Percentiles rank a stretch among this genome's conserved stretches.
phyloP scores from a whole-genome alignment of 1,140 invertebrate genomes.

The Caenorhabditis tropicalis region DNA sequence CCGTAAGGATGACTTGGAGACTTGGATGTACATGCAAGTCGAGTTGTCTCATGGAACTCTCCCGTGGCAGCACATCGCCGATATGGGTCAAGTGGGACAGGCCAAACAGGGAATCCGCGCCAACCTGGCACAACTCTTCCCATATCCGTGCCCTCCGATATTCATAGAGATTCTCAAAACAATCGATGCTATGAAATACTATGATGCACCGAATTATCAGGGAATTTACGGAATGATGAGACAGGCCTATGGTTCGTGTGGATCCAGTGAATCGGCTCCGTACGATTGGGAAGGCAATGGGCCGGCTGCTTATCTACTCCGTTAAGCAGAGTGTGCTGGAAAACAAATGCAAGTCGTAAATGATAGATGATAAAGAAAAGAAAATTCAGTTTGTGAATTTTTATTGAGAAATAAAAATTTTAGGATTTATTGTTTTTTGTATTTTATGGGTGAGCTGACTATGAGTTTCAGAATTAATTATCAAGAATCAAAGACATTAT shows the following conservation, averaged over 20 bases:
- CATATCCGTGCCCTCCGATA: neutral
- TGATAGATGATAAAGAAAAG: no score
- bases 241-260: neutral
- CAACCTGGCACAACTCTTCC: neutral
- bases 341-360: neutral
- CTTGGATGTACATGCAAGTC: conserved; percentile 49
- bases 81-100: neutral
- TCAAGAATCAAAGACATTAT: no score
- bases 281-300: conserved; percentile 36
- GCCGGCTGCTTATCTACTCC: neutral
- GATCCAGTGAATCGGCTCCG: neutral
- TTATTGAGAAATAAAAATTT: no score
- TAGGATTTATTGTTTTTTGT: no score
- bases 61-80: conserved; percentile 35
- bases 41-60: conserved; percentile 16
- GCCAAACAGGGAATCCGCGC: neutral
- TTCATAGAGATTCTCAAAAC: conserved; percentile 26
- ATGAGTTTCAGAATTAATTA: no score
- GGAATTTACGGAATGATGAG: neutral
- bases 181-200: conserved; percentile 20
- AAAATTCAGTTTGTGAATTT: no score
- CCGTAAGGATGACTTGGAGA: conserved; percentile 49
- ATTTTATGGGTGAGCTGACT: no score
- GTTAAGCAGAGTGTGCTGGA: neutral
- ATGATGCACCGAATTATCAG: conserved; percentile 24